Base-by-base conservation (phyloP, 2,113 vertebrate genomes). In the Accipiter cooperii region DNA sequence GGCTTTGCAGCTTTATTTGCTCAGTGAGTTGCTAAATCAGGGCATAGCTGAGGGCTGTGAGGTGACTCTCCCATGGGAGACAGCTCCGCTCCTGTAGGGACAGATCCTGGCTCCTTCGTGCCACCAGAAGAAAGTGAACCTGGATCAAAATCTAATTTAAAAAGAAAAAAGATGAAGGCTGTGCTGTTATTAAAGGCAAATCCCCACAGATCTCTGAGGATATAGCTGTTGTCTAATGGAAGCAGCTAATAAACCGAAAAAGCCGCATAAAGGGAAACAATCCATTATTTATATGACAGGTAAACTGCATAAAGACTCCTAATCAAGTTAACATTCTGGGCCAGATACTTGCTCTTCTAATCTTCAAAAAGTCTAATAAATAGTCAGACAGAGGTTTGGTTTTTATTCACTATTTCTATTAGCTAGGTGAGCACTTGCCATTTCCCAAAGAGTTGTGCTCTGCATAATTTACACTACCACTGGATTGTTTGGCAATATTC, bases 231-330 rank as follows among this genome's bases (percentile, higher is more conserved):
- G 78, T 90, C 71, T 96, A 94, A 95, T 57, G 57, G 87, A 96
- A 89, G 17, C 36, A 9, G 6, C 75, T 91, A 97, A 96, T 94
- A 97, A 96, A 95, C 76, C 0, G 20, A 71, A 91, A 96, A 49
- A 92, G 34, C 26, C 63, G 38, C 0, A 8, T 73, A 73, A 88
- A 88, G 34, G 64, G 82, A 96, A 96, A 89, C 57, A 52, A 95
- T 96, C 91, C 76, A 71, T 97, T 91, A 95, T 96, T 96, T 95
- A 94, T 84, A 65, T 47, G 94, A 94, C 91, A 88, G 78, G 65
- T 70, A 79, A 96, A 87, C 75, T 87, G 78, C 69, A 70, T 84
- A 80, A 96, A 93, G 68, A 51, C 38, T 93, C 38, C 64, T 84
- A 79, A 96, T 66, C 73, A 89, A 82, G 68, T 73, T 90, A 96